phyloP scores from a whole-genome alignment of 1,140 invertebrate genomes.

The Drosophila yakuba region DNA sequence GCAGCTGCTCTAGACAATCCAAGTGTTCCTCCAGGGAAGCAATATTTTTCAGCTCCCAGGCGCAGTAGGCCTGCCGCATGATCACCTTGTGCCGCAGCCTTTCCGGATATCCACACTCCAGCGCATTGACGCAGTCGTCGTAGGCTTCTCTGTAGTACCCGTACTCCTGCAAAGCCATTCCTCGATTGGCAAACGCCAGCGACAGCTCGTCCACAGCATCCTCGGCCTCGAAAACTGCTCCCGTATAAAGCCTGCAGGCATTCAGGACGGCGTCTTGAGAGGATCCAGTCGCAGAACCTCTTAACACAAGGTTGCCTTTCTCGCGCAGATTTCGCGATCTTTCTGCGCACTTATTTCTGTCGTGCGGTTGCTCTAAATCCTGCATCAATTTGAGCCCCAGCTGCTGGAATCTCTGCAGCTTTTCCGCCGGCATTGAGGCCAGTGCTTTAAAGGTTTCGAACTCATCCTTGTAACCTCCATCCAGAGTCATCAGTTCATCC shows the following conservation, averaged over 20 bases:
- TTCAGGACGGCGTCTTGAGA: slow-evolving; percentile 30
- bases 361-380: slow-evolving; percentile 13
- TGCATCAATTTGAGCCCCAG: slow-evolving; percentile 30
- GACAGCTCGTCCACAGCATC: slow-evolving; percentile 35
- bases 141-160: slow-evolving; percentile 73
- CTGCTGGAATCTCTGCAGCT: slow-evolving; percentile 1
- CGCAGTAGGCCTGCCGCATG: slow-evolving; percentile 68
- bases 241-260: slow-evolving; percentile 60
- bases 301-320: slow-evolving; percentile 56
- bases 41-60: slow-evolving; percentile 49
- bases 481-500: slow-evolving; percentile 23
- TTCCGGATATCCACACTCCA: slow-evolving; percentile 67
- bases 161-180: slow-evolving; percentile 69
- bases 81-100: slow-evolving; percentile 63
- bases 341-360: slow-evolving; percentile 1
- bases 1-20: slow-evolving; percentile 10
- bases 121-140: slow-evolving; percentile 69
- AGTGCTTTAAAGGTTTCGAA: slow-evolving; percentile 47
- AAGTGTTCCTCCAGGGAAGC: slow-evolving; percentile 37
- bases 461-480: slow-evolving; percentile 45
- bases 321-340: slow-evolving; percentile 38
- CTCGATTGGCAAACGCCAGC: slow-evolving; percentile 69
- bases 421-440: slow-evolving; percentile 14
- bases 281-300: not conserved
- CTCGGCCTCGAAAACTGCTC: slow-evolving; percentile 60